These are phyloP conservation scores for Ectropis crepuscularia DNA, from an alignment of 2,888 invertebrate species.

Conservation along the genomic window DNA sequence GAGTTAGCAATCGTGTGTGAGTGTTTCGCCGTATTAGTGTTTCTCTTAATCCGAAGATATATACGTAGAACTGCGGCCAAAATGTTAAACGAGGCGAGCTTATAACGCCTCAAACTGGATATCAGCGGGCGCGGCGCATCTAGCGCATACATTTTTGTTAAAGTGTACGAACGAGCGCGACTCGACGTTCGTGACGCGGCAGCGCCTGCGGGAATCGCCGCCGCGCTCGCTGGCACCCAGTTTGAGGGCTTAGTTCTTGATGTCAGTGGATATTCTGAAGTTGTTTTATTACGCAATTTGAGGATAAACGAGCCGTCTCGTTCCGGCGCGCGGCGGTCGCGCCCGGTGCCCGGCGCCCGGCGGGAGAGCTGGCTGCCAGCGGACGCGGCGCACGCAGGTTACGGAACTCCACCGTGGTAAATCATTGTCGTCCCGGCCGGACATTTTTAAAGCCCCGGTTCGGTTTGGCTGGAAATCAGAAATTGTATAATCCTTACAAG, in stretches of 20 bases:
- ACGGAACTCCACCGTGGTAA: slow-evolving; percentile 35
- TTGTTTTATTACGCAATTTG: slow-evolving; percentile 24
- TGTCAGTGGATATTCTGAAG: slow-evolving; percentile 16
- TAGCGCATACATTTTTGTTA: no score
- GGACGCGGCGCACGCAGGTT: slow-evolving; percentile 33
- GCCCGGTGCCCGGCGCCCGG: slow-evolving; percentile 28
- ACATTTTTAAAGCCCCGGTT: slow-evolving; percentile 21
- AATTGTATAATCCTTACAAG: no score
- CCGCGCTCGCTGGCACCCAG: not conserved
- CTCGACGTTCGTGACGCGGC: no score
- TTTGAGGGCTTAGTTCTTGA: not conserved
- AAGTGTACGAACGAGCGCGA: no score
- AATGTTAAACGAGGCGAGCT: no score
- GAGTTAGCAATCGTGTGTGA: no score
- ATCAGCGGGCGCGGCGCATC: no score
- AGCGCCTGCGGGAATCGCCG: no score
- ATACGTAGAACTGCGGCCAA: no score
- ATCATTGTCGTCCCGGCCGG: slow-evolving; percentile 32
- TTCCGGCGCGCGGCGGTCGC: slow-evolving; percentile 20
- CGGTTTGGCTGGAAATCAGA: slow-evolving; percentile 22
- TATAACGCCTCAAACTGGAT: no score
- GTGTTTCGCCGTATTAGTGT: no score
- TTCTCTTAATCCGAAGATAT: no score
- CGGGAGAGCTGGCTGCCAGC: slow-evolving; percentile 35
- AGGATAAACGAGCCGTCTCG: slow-evolving; percentile 24